Percentiles rank a stretch among this genome's conserved stretches.
These are phyloP conservation scores for Heterotilapia buettikoferi DNA, from an alignment of 2,113 vertebrate genomes.

Conservation along the genomic window DNA sequence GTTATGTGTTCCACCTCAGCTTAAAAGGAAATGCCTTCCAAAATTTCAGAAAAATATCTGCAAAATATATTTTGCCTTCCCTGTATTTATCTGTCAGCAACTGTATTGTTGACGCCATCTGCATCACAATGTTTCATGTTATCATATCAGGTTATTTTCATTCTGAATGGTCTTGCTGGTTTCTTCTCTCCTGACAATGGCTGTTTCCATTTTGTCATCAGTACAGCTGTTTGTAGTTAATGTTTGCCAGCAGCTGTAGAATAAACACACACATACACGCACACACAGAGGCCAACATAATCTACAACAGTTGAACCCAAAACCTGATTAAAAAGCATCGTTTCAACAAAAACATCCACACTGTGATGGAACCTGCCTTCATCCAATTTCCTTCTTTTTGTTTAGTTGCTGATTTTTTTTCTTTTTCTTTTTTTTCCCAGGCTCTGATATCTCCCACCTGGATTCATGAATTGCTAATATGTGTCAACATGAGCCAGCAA, in stretches of 20 bases:
- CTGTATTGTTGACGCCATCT: not conserved
- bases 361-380: not conserved
- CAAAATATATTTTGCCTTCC: not conserved
- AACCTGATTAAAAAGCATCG: slow-evolving; percentile 34
- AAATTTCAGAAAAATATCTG: not conserved
- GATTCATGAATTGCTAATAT: slow-evolving; percentile 43
- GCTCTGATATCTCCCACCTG: slow-evolving; percentile 20
- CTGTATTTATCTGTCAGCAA: not conserved
- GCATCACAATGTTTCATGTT: not conserved
- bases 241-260: not conserved
- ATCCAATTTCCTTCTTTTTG: slow-evolving; percentile 29
- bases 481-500: slow-evolving; percentile 7
- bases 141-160: not conserved
- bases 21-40: not conserved
- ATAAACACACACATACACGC: not conserved
- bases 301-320: slow-evolving; percentile 19
- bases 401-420: not conserved
- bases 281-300: not conserved
- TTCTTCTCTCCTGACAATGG: not conserved
- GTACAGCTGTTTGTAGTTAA: not conserved
- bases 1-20: not conserved
- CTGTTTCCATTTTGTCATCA: not conserved
- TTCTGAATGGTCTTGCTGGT: not conserved
- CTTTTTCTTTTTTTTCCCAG: not conserved
- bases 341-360: slow-evolving; percentile 11